Base-by-base conservation (phyloP, 2,888 invertebrate genomes). In the Villa cingulata region DNA sequence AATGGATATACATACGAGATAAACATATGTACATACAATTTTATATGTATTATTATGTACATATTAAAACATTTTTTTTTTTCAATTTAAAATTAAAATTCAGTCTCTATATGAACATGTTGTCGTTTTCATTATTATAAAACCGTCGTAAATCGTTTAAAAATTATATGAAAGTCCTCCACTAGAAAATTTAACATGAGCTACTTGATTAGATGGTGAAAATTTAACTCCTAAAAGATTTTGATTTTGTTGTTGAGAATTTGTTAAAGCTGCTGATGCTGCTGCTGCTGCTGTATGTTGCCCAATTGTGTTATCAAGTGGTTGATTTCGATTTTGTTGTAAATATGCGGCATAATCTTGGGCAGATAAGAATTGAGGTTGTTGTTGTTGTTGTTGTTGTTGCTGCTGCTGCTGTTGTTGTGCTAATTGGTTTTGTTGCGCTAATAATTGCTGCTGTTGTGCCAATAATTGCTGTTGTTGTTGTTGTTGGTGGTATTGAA, bases 111-210 rank as follows among this genome's bases (percentile, higher is more conserved):
- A n/a, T n/a, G n/a, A n/a, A n/a, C n/a, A n/a, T n/a, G n/a, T n/a
- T n/a, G n/a, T n/a, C n/a, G n/a, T n/a, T n/a, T n/a, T n/a, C n/a
- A n/a, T n/a, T n/a, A n/a, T n/a, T n/a, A n/a, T n/a, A n/a, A n/a
- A n/a, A n/a, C n/a, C n/a, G n/a, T n/a, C n/a, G n/a, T n/a, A n/a
- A n/a, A 2, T 39, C 2, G 16, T 27, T 50, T 55, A 67, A 51
- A 66, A 67, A 41, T 60, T 64, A 42, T 68, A 68, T 41, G 57
- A 58, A 32, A 64, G 54, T 45, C 62, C 62, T 48, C 70, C 70
- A 45, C 72, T 71, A 12, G 61, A 62, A 54, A 70, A 70, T 55
- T 69, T 72, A 2, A 74, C 73, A 46, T 68, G 71, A 9, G 74
- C 70, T 2, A 73, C 74, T 23, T 69, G 62, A 37, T 70, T 66